Conservation (phyloP, 2,888 invertebrate genomes). For the Seira ritae region DNA sequence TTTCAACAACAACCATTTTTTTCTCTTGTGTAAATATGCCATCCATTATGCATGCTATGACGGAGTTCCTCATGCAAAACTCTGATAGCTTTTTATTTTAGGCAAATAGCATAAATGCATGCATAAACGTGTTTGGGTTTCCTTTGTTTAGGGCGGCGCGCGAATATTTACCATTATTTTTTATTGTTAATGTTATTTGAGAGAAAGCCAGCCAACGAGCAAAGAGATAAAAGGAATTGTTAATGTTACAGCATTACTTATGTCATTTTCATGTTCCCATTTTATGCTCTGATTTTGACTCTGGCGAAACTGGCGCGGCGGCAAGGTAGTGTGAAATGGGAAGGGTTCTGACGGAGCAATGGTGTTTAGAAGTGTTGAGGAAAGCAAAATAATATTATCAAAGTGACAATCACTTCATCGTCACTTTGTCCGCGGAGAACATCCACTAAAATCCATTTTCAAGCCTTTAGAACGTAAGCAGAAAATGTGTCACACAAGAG, state of each 20-base stretch:
- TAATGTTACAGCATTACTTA: neutral
- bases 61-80: neutral
- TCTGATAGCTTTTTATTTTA: neutral
- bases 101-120: constrained; percentile 12
- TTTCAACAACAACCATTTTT: neutral
- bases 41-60: neutral
- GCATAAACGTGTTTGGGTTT: constrained; percentile 1
- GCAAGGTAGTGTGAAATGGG: too few relatives aligned
- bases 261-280: constrained; percentile 13
- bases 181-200: constrained; percentile 14
- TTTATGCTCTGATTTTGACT: neutral
- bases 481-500: neutral
- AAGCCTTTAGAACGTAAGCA: neutral
- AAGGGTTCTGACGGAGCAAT: too few relatives aligned
- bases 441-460: neutral
- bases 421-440: neutral
- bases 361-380: neutral
- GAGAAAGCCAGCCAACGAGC: neutral
- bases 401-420: constrained; percentile 11
- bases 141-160: neutral
- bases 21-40: neutral
- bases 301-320: neutral
- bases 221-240: constrained; percentile 11
- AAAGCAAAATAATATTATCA: constrained; percentile 3
- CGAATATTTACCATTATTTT: neutral